Percentiles rank a stretch among this genome's conserved stretches.
Evolutionary conservation across 1,140 invertebrate species (phyloP).

Genomic region (Diabrotica virgifera): DNA sequence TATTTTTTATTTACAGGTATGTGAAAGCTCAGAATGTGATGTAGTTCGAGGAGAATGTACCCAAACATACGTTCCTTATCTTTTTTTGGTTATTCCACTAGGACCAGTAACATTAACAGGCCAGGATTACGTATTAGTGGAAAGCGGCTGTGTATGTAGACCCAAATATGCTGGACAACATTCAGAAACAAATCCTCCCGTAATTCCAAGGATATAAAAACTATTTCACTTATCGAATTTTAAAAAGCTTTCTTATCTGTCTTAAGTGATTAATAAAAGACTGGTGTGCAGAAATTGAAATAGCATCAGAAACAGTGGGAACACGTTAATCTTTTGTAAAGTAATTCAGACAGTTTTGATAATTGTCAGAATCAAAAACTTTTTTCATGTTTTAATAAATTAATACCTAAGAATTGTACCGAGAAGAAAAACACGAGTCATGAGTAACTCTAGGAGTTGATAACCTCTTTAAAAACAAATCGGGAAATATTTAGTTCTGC

Average conservation of each 20-base stretch:
- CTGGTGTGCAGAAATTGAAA: too few relatives aligned
- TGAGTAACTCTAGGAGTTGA: too few relatives aligned
- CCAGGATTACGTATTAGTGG: conserved; percentile 88
- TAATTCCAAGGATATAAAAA: conserved; percentile 39
- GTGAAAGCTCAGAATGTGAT: conserved; percentile 72
- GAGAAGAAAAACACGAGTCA: too few relatives aligned
- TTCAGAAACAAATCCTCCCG: conserved; percentile 49
- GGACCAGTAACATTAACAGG: conserved; percentile 87
- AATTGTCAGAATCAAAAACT: conserved; percentile 34
- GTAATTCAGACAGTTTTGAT: conserved; percentile 23
- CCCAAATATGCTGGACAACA: conserved; percentile 68
- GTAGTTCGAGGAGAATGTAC: conserved; percentile 84
- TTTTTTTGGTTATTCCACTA: conserved; percentile 85
- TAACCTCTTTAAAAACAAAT: too few relatives aligned
- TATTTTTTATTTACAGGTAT: conserved; percentile 42
- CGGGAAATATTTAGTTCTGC: too few relatives aligned
- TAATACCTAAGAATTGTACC: conserved; percentile 14
- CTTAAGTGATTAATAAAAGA: too few relatives aligned
- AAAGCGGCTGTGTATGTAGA: conserved; percentile 87
- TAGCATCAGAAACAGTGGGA: too few relatives aligned
- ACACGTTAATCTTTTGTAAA: neutral
- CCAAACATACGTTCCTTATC: conserved; percentile 87
- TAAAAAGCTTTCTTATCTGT: too few relatives aligned
- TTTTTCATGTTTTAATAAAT: conserved; percentile 46
- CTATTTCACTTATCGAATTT: neutral